Base-by-base conservation (phyloP, 2,888 invertebrate species). In the Seira musarum region DNA sequence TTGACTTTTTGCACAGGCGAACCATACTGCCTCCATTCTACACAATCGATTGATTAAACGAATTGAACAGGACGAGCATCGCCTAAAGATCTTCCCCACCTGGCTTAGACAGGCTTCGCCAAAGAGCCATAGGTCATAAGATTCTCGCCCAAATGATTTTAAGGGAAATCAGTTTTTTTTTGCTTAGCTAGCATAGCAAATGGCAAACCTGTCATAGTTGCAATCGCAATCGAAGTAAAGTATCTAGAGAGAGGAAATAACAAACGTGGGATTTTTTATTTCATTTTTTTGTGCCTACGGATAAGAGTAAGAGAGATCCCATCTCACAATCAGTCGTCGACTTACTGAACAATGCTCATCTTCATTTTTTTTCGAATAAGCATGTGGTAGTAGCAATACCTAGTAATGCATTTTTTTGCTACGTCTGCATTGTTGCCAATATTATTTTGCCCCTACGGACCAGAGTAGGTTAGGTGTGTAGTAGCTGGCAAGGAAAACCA, bases 181-280 rank as follows among this genome's bases (percentile, higher is more conserved):
- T 10, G 15, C 60, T 60, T 60, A 60, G 5, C 60, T 30, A 8
- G 30, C 30, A 30, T 30, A 13, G 53, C 53, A 53, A 53, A 53
- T 17, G 15, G 53, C 53, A 21, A 60, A 60, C 21, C 49, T 49
- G 49, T 60, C 60, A 21, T 21, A 60, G n/a, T 21, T 13, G 3
- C 49, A 30, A 21, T 22, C 21, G 2, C 19, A 30, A 5, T 8
- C 8, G 8, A 30, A 5, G 30, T 30, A 30, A 30, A 30, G 30
- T 8, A 30, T 30, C 30, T 30, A 30, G 30, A 30, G 30, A 30
- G 30, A 8, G 8, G n/a, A n/a, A n/a, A n/a, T n/a, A 53, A 53
- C 53, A 60, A 49, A 60, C 60, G 60, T 60, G 60, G 60, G 60
- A 60, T 60, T 60, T 13, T 53, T 53, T 21, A 49, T 21, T 60